Evolutionary conservation across 1,140 invertebrate genomes (phyloP).

Genomic region (Metopolophium dirhodum): DNA sequence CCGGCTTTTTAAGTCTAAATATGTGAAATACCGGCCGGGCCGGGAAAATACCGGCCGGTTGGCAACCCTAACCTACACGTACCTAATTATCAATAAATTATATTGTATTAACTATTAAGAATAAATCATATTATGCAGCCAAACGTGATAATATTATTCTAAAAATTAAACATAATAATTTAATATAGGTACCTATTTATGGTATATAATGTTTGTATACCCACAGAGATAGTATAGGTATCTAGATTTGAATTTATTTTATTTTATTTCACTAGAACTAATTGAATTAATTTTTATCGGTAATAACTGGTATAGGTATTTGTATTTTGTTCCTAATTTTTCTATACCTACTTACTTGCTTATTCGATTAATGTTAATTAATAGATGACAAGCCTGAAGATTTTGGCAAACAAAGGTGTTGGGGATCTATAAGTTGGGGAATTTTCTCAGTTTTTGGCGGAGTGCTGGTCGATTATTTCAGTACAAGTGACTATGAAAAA

Average conservation of each 20-base stretch:
- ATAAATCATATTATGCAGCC: no score
- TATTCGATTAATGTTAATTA: not conserved
- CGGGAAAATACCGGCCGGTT: no score
- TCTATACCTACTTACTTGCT: not conserved
- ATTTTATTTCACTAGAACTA: not conserved
- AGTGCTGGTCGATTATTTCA: slow-evolving; percentile 76
- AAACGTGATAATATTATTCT: no score
- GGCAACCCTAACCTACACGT: no score
- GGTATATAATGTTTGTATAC: not conserved
- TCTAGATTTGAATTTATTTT: not conserved
- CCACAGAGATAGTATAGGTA: not conserved
- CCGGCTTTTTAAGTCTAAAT: no score
- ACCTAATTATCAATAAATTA: no score
- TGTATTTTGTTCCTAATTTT: not conserved
- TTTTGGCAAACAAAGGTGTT: slow-evolving; percentile 84
- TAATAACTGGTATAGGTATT: not conserved
- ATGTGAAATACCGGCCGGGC: no score
- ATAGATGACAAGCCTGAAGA: slow-evolving; percentile 69
- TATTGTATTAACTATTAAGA: no score
- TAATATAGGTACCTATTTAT: no score
- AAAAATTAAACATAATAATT: no score
- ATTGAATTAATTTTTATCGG: not conserved
- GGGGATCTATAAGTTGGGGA: slow-evolving; percentile 83
- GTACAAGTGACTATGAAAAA: slow-evolving; percentile 69
- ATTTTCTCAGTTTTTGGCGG: slow-evolving; percentile 77